Base-by-base conservation (phyloP, 2,888 invertebrate species). In the Agrochola circellaris region DNA sequence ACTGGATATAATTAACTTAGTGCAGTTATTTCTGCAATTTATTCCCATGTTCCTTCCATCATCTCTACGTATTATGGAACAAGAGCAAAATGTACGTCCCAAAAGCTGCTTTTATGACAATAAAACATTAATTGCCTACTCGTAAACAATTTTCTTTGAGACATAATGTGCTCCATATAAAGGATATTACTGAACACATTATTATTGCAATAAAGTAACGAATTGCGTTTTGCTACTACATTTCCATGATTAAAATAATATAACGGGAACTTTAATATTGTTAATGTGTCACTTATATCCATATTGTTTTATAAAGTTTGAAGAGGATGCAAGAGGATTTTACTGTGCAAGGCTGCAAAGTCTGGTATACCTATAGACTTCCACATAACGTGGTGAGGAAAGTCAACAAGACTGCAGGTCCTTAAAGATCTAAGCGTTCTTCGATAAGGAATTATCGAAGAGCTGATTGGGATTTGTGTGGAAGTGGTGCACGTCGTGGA, bases 121-220 rank as follows among this genome's bases (percentile, higher is more conserved):
- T 80, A 79, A 77, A 80, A 84, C 86, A 76, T 84, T 82, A 81
- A 85, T 87, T 82, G 75, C 74, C 60, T 61, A 42, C 66, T 88
- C 88, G 80, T 86, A 84, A 86, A 86, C 71, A 75, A 73, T 82
- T 70, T 82, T 84, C 78, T 84, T 77, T 75, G 76, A 68, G 70
- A 74, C 72, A 79, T 81, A 75, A 84, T 77, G 74, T 78, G 64
- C 64, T 68, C 65, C 69, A 73, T 81, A 81, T 70, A 79, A 71
- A 78, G 45, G 62, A 74, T 68, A 69, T 73, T 71, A 76, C 79
- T 73, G 76, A 77, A 73, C 77, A 68, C 70, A 83, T 83, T 73
- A 79, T 73, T 45, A 61, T 79, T 77, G 85, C 77, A 85, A 81
- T 81, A 84, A 84, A 87, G 77, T 67, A 65, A 75, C 48, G 38